Evolutionary conservation across 2,888 invertebrate genomes (phyloP).

Genomic region (Thymelicus sylvestris): DNA sequence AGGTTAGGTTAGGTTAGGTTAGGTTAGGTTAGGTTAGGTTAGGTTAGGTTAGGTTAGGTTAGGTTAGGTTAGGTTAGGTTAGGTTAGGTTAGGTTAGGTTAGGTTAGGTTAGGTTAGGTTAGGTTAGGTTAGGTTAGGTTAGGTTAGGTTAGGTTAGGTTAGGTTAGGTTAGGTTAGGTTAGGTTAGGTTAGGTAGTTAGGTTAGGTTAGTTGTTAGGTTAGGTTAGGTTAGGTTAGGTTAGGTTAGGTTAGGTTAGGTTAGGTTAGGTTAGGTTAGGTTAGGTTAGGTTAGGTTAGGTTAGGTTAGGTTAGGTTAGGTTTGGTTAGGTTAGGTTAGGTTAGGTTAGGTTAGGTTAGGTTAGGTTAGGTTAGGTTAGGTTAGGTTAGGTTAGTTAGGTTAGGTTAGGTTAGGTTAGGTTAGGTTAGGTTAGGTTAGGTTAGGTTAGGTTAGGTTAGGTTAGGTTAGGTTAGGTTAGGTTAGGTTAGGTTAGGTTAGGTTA

Average conservation of each 20-base stretch:
- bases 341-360: constrained; percentile 7
- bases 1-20: constrained; percentile 7
- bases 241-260: constrained; percentile 7
- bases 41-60: constrained; percentile 7
- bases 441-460: constrained; percentile 7
- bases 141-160: constrained; percentile 7
- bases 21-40: constrained; percentile 7
- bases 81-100: constrained; percentile 7
- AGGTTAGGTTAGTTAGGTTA: constrained; percentile 5
- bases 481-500: constrained; percentile 7
- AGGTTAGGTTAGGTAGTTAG: constrained; percentile 7
- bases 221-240: no score
- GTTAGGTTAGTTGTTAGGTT: no score
- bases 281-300: constrained; percentile 7
- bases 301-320: constrained; percentile 7
- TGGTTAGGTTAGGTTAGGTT: constrained; percentile 5
- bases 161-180: constrained; percentile 7
- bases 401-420: constrained; percentile 7
- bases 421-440: constrained; percentile 7
- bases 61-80: constrained; percentile 7
- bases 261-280: constrained; percentile 7
- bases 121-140: constrained; percentile 7
- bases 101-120: constrained; percentile 7
- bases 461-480: constrained; percentile 7
- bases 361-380: constrained; percentile 7